phyloP scores from a whole-genome alignment of 2,888 invertebrate genomes.

The Spodoptera littoralis region DNA sequence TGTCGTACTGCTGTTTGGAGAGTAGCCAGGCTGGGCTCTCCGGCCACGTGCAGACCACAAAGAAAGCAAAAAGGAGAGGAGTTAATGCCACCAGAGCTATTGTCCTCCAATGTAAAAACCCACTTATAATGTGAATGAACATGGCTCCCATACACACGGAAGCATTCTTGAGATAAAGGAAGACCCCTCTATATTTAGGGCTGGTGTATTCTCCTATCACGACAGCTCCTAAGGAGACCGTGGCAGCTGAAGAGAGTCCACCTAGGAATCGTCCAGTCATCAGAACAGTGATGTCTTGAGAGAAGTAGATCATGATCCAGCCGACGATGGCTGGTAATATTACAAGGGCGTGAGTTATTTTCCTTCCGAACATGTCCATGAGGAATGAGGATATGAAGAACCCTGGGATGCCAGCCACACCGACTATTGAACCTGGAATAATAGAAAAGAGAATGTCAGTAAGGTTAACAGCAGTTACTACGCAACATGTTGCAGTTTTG shows the following conservation, averaged over 20 bases:
- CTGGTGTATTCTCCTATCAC: slow-evolving; percentile 82
- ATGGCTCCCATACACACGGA: slow-evolving; percentile 46
- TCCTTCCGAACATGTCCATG: slow-evolving; percentile 64
- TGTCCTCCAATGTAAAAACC: slow-evolving; percentile 58
- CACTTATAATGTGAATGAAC: slow-evolving; percentile 54
- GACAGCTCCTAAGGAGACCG: slow-evolving; percentile 69
- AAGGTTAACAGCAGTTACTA: too few species aligned
- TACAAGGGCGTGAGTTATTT: slow-evolving; percentile 67
- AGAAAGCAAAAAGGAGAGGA: slow-evolving; percentile 39
- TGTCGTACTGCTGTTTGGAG: slow-evolving; percentile 43
- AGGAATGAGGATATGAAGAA: slow-evolving; percentile 64
- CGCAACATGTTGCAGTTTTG: too few species aligned
- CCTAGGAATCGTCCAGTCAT: slow-evolving; percentile 46
- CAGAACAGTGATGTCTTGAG: slow-evolving; percentile 26
- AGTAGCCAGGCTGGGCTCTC: slow-evolving; percentile 61
- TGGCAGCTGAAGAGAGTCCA: slow-evolving; percentile 38
- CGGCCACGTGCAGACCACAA: slow-evolving; percentile 57
- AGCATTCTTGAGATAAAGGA: slow-evolving; percentile 69
- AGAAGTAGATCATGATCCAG: slow-evolving; percentile 48
- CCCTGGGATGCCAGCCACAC: slow-evolving; percentile 62
- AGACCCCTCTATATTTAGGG: slow-evolving; percentile 86
- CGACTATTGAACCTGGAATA: slow-evolving; percentile 64
- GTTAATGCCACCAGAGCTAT: slow-evolving; percentile 54
- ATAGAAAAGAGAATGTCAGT: not conserved
- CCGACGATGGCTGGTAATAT: slow-evolving; percentile 66